Conservation (phyloP, 2,888 invertebrate genomes). For the Eretmocerus hayati region DNA sequence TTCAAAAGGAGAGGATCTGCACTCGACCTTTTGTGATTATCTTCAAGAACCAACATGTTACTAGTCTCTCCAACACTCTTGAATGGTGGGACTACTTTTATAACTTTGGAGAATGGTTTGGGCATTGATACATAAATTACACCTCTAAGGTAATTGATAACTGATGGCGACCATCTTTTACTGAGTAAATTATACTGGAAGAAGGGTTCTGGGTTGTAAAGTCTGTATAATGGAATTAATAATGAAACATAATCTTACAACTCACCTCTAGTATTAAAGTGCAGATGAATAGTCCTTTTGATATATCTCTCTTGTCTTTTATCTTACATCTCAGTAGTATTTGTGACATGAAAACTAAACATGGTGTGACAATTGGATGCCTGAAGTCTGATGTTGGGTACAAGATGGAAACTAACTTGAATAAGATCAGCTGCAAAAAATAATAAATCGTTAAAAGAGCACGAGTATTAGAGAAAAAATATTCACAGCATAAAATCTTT, state of each 20-base stretch:
- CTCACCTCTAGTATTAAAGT: constrained; percentile 67
- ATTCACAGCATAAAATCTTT: no score
- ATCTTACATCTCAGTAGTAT: constrained; percentile 63
- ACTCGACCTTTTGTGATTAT: constrained; percentile 44
- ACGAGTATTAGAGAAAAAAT: no score
- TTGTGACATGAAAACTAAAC: constrained; percentile 73
- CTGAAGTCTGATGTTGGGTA: constrained; percentile 85
- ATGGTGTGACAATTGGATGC: constrained; percentile 67
- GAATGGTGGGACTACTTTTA: constrained; percentile 65
- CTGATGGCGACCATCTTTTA: constrained; percentile 74
- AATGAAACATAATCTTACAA: no score
- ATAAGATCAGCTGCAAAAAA: constrained; percentile 58
- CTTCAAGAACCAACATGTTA: constrained; percentile 55
- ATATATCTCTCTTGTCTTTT: constrained; percentile 59
- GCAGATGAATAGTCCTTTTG: constrained; percentile 69
- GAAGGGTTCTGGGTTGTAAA: no score
- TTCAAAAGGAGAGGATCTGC: constrained; percentile 36
- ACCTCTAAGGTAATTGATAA: constrained; percentile 71
- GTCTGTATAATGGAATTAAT: no score
- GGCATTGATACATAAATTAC: constrained; percentile 66
- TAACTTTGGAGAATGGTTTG: constrained; percentile 52
- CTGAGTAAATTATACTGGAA: constrained; percentile 67
- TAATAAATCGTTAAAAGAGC: no score
- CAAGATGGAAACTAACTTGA: constrained; percentile 72
- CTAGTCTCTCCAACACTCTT: constrained; percentile 51